These are phyloP conservation scores for Apostichopus japonicus DNA, from an alignment of 35 echinoderm and acorn worm species.

Conservation along the genomic window DNA sequence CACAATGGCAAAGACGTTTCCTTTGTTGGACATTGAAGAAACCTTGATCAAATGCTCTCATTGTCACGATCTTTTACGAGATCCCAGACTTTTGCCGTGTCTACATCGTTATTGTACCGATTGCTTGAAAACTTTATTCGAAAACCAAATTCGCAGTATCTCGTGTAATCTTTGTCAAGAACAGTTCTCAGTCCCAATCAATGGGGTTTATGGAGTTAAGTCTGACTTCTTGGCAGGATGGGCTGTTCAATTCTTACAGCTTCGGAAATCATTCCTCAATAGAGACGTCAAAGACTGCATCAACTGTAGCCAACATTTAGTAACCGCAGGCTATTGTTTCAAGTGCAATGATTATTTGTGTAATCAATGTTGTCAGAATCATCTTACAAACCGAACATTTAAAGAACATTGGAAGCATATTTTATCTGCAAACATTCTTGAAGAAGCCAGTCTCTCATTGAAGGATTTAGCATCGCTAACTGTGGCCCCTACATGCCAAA, in stretches of 20 bases:
- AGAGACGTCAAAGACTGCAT: neutral
- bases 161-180: neutral
- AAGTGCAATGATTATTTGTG: conserved; percentile 32
- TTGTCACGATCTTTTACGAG: too few relatives aligned
- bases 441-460: neutral
- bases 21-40: too few relatives aligned
- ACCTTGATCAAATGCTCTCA: too few relatives aligned
- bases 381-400: neutral
- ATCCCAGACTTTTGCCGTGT: conserved; percentile 16
- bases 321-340: conserved; percentile 12
- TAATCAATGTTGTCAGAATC: neutral
- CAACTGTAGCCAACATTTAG: neutral
- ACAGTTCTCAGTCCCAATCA: neutral
- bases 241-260: neutral
- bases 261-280: neutral
- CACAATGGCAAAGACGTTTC: too few relatives aligned
- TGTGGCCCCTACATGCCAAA: neutral
- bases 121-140: neutral
- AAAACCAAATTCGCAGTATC: neutral
- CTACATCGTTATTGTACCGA: conserved; percentile 8
- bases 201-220: conserved; percentile 37
- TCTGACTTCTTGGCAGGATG: neutral
- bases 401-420: neutral
- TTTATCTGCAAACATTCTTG: neutral
- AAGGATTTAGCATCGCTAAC: neutral